Base-by-base conservation (phyloP, 2,113 vertebrate genomes). In the Centropristis striata region DNA sequence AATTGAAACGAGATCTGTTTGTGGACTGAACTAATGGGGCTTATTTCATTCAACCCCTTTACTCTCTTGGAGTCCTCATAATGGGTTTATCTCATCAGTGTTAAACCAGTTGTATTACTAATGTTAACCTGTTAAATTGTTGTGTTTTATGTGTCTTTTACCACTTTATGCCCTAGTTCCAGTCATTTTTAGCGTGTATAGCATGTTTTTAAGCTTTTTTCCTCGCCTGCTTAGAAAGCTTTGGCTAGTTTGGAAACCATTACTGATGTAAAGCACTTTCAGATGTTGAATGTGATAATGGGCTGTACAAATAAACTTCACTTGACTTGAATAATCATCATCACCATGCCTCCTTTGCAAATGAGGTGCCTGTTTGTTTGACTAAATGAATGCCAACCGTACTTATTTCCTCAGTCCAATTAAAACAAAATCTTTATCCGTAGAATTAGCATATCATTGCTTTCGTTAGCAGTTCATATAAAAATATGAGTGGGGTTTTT, bases 381-480 rank as follows among this genome's bases (percentile, higher is more conserved):
- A 66, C 71, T 64, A 70, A 79, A 82, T 81, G 59, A 80, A 54
- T 27, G 79, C 58, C 54, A 83, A 42, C 53, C 2, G 3, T 57
- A 27, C 37, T 49, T 47, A 36, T 76, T 80, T 78, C 37, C 74
- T 57, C 15, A 0, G 13, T 47, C 54, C 70, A 85, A 81, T 86
- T 85, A 80, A 71, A 80, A 68, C 18, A 23, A 71, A 84, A 79
- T 53, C 36, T 25, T 59, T 67, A 63, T 78, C 76, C 54, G 63
- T 76, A 61, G 68, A 72, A 90, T 88, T 71, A 53, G 41, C 77
- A 69, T 69, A 60, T 16, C 20, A 61, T 71, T 75, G 61, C 69
- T 71, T 71, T 51, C 55, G 32, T 53, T 53, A 28, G 64, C 37
- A 16, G 51, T 36, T 80, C 21, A 11, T 61, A 21, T 70, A 25